Evolutionary conservation across 2,797 vertebrate species (phyloP).

Genomic region (Coendou prehensilis): DNA sequence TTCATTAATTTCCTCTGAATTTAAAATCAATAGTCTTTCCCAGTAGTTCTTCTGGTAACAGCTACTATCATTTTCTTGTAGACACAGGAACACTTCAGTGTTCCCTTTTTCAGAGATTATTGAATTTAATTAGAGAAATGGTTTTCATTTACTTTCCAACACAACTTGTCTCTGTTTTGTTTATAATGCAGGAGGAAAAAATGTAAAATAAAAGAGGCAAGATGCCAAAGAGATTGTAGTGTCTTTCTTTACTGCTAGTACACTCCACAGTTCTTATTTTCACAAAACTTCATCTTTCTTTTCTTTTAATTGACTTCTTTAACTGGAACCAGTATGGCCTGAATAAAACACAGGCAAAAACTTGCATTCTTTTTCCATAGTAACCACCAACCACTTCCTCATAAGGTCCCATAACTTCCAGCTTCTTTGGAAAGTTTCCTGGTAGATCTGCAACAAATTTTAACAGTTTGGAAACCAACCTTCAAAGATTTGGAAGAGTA

Average conservation of each 20-base stretch:
- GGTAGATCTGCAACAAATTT: background rate
- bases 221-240: background rate
- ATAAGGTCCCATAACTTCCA: background rate
- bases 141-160: constrained; percentile 25
- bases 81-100: background rate
- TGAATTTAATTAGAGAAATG: background rate
- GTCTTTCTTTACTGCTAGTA: background rate
- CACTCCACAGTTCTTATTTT: background rate
- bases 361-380: background rate
- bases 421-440: background rate
- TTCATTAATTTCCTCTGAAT: constrained; percentile 25
- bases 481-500: background rate
- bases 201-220: background rate
- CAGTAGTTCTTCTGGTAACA: background rate
- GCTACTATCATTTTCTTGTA: background rate
- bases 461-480: background rate
- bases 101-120: background rate
- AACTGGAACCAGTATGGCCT: background rate
- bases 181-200: background rate
- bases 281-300: background rate
- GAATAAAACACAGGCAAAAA: background rate
- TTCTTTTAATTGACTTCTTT: background rate
- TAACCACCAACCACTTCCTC: background rate
- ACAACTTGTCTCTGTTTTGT: background rate
- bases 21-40: background rate